Conservation (phyloP, 2,888 invertebrate species). For the Ypsolopha scabrella region DNA sequence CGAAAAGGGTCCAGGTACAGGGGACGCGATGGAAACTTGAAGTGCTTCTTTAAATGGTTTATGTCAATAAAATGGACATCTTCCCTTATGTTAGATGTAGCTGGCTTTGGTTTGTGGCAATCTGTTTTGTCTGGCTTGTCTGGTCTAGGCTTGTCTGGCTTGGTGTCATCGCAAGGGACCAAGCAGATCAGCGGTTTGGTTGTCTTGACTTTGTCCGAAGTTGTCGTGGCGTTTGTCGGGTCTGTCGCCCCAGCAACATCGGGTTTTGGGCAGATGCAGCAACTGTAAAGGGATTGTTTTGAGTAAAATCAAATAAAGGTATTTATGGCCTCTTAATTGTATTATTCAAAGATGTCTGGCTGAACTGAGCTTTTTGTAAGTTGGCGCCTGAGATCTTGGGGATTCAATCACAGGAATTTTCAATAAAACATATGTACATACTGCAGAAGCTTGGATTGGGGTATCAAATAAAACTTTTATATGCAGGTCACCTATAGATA, state of each 20-base stretch:
- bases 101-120: conserved; percentile 15
- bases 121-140: conserved; percentile 7
- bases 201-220: conserved; percentile 22
- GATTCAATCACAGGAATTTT: too few species aligned
- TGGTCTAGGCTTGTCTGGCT: conserved; percentile 3
- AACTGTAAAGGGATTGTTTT: too few species aligned
- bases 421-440: too few species aligned
- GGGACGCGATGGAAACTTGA: conserved; percentile 41
- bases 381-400: too few species aligned
- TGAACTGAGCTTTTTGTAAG: too few species aligned
- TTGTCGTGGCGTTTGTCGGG: neutral
- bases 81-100: conserved; percentile 11
- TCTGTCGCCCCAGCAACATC: neutral
- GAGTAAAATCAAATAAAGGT: too few species aligned
- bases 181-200: conserved; percentile 47
- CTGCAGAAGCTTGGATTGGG: too few species aligned
- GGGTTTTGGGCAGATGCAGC: neutral
- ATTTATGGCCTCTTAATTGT: too few species aligned
- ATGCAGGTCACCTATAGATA: too few species aligned
- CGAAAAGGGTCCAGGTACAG: conserved; percentile 53
- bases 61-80: conserved; percentile 42
- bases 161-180: conserved; percentile 36
- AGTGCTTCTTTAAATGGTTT: conserved; percentile 46
- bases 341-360: too few species aligned
- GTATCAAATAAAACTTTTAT: too few species aligned